Evolutionary conservation across 2,797 vertebrate species (phyloP), one percentile per base, ranked within the genome.

Genomic region (Darevskia mixta): DNA sequence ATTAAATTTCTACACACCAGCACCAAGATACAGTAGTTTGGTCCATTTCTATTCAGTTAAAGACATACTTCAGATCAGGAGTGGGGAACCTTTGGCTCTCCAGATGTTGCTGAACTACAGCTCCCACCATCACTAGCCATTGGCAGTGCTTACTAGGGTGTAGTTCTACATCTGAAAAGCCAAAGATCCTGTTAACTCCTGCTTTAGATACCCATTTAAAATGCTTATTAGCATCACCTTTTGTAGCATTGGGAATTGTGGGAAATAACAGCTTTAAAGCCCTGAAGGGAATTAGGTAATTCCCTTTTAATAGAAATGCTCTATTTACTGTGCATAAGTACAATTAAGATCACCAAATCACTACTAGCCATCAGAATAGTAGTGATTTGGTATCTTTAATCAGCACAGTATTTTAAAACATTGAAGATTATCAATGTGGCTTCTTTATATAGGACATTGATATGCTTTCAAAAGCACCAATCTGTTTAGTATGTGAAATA

Each of bases 291-390:
- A 79, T 49, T 49, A 20, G 58, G 61, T 64, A 64, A 64, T 64
- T 64, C 61, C 32, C 8, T 49, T 55, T 79, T 17, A 71, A 58
- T 72, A 71, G 32, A 86, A 67, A 32, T 76, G 43, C 41, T 10
- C 17, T 23, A 32, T 27, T 69, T 66, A 89, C 85, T 84, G 58
- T 84, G 83, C 13, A 8, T 76, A 85, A 84, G 58, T 7, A 58
- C 49, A 88, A 83, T 75, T 87, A 2, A 78, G 66, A 79, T 89
- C 49, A 87, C 79, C 84, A 61, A n/a, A 27, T 43, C 64, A 71
- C 64, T 75, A 45, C 77, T 87, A 20, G 17, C 66, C 91, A 88
- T 93, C 93, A 92, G 88, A 0, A 93, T 87, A 87, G 61, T 7
- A 23, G 20, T 55, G 49, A 55, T 55, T 55, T 55, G 49, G 49